Evolutionary conservation across 2,113 vertebrate species (phyloP).

Genomic region (Sialia sialis): DNA sequence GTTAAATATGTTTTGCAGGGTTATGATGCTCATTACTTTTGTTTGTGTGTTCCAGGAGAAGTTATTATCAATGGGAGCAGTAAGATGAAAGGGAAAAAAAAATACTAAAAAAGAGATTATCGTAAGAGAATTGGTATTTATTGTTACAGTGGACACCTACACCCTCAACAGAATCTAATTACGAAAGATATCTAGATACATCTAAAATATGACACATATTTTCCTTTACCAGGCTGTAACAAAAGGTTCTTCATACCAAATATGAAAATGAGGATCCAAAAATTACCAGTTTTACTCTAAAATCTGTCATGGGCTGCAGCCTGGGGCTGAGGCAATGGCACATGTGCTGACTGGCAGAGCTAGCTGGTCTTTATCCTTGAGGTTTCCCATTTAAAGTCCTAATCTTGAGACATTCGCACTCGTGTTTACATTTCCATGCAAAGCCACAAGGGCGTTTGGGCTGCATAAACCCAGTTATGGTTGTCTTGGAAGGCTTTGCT

Average conservation of each 20-base stretch:
- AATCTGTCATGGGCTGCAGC: background rate
- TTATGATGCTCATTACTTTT: background rate
- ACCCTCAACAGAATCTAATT: background rate
- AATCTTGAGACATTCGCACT: background rate
- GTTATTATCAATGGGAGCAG: background rate
- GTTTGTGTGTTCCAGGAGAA: background rate
- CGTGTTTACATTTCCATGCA: background rate
- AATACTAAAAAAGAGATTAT: background rate
- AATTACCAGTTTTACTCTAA: background rate
- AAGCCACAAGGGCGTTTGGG: background rate
- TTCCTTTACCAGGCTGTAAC: background rate
- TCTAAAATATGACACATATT: background rate
- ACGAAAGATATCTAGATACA: background rate
- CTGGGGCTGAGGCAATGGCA: background rate
- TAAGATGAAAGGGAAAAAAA: background rate
- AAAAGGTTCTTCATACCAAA: background rate
- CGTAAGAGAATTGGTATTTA: background rate
- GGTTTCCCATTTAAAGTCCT: background rate
- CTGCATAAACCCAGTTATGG: fast-evolving
- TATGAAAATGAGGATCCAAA: background rate
- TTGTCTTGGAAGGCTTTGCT: background rate
- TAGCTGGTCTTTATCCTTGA: background rate
- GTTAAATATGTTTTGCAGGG: background rate
- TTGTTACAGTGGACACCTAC: background rate
- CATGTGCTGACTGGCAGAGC: background rate